Evolutionary conservation across 2,113 vertebrate species (phyloP), one percentile per base, ranked within the genome.

Genomic region (Callorhinus ursinus): DNA sequence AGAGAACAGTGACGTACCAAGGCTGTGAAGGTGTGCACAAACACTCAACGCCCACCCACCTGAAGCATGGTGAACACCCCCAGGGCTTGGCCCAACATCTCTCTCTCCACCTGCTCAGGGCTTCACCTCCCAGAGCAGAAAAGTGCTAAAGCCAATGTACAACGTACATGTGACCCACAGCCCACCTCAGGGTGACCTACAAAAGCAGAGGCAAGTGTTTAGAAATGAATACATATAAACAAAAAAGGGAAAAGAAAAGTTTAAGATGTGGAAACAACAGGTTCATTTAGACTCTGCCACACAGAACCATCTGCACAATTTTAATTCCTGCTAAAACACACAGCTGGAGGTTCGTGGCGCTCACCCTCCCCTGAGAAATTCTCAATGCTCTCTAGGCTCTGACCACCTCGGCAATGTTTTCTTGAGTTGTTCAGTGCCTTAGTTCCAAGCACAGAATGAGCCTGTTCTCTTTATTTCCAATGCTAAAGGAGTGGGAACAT

Each of bases 21-120:
- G 81, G 49, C 46, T 7, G 1, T 21, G 61, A 14, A 11, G 33
- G 15, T 53, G 79, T 28, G 24, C 14, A 18, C 7, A 7, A 16
- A n/a, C 3, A n/a, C 5, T 3, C 2, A 7, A n/a, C 12, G 36
- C 14, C 14, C 9, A n/a, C 61, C 65, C 9, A 36, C 26, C 1
- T 36, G 39, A 46, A 36, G 26, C 31, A 26, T 2, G 19, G 33
- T 4, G 24, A 65, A 36, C n/a, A 42, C 4, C 39, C 7, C 16
- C 26, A 28, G 16, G 51, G 39, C 26, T 31, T 4, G 1, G 9
- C 1, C 53, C 31, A 13, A 39, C 15, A 36, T 8, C 26, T 71
- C 79, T 55, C 15, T 24, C 79, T 57, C 65, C 79, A 36, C 51
- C 15, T 9, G 31, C 53, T 51, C 42, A 65, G 55, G 53, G 57